Conservation (phyloP, 2,113 vertebrate genomes). For the Carettochelys insculpta region DNA sequence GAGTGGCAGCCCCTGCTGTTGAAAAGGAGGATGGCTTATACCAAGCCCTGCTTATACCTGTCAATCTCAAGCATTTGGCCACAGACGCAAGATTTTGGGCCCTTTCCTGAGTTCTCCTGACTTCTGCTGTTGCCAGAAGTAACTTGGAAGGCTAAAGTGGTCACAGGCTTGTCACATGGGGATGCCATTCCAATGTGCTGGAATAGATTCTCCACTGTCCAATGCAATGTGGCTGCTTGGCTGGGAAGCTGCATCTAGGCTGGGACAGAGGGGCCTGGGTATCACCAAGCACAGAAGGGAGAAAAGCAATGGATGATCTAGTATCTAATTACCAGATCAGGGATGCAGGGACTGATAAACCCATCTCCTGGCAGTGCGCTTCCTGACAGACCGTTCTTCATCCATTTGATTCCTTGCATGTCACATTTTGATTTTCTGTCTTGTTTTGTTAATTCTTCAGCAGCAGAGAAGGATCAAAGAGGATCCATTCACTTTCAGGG, state of each 20-base stretch:
- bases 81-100: not conserved
- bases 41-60: not conserved
- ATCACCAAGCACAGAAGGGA: not conserved
- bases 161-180: fast-evolving
- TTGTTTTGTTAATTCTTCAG: not conserved
- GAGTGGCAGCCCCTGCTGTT: not conserved
- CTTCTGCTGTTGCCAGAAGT: not conserved
- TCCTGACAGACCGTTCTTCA: not conserved
- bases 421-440: fast-evolving
- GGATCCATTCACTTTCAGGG: not conserved
- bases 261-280: no score
- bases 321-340: fast-evolving
- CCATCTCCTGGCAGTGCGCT: not conserved
- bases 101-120: not conserved
- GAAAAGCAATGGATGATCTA: not conserved
- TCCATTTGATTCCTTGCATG: not conserved
- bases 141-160: not conserved
- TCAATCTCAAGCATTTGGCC: not conserved
- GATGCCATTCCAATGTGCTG: not conserved
- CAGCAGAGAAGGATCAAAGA: not conserved
- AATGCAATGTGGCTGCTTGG: fast-evolving
- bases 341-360: not conserved
- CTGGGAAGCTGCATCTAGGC: fast-evolving
- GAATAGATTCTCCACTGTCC: fast-evolving
- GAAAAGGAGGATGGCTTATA: not conserved